Percentiles rank a stretch among this genome's conserved stretches.
These are phyloP conservation scores for Cinara cedri DNA, from an alignment of 2,888 invertebrate genomes.

Conservation along the genomic window DNA sequence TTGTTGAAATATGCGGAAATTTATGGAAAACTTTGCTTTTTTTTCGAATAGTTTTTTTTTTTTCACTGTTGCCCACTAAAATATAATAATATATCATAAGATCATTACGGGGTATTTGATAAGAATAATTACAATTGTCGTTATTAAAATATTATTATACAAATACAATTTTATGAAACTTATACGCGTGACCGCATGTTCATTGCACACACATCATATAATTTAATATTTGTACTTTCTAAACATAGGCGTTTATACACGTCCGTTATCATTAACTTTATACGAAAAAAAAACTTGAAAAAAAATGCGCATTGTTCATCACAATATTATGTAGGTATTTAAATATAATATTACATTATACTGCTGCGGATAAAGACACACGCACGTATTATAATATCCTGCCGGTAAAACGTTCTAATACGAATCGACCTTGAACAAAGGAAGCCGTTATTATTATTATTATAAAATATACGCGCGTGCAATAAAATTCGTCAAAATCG, in stretches of 20 bases:
- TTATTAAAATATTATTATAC: no score
- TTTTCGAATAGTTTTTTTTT: no score
- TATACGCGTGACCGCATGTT: slow-evolving; percentile 25
- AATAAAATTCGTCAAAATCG: slow-evolving; percentile 24
- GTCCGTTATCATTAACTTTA: slow-evolving; percentile 12
- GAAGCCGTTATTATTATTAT: background rate
- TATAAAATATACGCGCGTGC: slow-evolving; percentile 3
- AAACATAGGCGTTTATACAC: background rate
- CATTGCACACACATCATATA: slow-evolving; percentile 18
- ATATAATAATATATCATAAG: no score
- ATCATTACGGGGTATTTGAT: no score
- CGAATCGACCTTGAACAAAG: slow-evolving; percentile 27
- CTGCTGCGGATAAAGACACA: background rate
- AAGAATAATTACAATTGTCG: no score
- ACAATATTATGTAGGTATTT: background rate
- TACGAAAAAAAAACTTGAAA: slow-evolving; percentile 7
- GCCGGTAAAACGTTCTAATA: background rate
- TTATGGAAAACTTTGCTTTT: no score
- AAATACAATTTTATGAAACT: background rate
- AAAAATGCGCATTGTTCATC: slow-evolving; percentile 20
- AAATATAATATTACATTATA: background rate
- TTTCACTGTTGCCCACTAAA: no score
- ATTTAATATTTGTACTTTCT: slow-evolving; percentile 22
- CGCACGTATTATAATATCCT: background rate
- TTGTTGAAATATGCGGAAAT: no score